Conservation (phyloP, 2,888 invertebrate genomes). For the Exephanes ischioxanthus region DNA sequence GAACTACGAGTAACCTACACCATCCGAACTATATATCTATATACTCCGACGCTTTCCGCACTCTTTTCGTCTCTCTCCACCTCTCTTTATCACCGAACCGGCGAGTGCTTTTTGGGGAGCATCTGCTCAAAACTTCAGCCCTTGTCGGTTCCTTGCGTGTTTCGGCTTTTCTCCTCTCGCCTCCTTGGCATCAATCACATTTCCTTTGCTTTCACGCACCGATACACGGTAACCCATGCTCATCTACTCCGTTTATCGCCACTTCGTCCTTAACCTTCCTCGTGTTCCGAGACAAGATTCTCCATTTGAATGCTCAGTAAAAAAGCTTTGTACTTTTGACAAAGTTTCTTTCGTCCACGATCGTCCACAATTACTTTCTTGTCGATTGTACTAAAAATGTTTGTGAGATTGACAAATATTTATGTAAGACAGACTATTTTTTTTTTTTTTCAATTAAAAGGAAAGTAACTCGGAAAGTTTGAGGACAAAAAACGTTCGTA, state of each 20-base stretch:
- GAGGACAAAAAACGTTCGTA: background rate
- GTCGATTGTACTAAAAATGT: no score
- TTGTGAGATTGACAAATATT: no score
- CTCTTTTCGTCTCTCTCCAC: background rate
- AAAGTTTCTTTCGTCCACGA: background rate
- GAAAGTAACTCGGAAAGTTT: background rate
- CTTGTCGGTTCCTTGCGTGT: conserved; percentile 31
- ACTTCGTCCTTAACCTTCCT: background rate
- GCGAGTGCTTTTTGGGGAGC: conserved; percentile 52
- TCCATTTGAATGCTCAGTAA: background rate
- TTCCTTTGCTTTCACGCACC: conserved; percentile 57
- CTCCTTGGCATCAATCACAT: conserved; percentile 61
- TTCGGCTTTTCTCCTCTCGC: conserved; percentile 33
- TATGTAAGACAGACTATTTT: background rate
- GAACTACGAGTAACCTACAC: conserved; percentile 58
- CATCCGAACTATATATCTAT: conserved; percentile 28
- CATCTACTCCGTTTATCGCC: conserved; percentile 40
- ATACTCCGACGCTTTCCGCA: background rate
- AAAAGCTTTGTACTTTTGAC: background rate
- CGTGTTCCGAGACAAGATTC: background rate
- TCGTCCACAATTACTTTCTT: no score
- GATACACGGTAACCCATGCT: conserved; percentile 40
- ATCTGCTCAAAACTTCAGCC: conserved; percentile 51
- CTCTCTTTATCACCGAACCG: conserved; percentile 29
- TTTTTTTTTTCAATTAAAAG: background rate